Evolutionary conservation across 2,113 vertebrate genomes (phyloP), one percentile per base, ranked within the genome.

Genomic region (cat (Felis catus)): DNA sequence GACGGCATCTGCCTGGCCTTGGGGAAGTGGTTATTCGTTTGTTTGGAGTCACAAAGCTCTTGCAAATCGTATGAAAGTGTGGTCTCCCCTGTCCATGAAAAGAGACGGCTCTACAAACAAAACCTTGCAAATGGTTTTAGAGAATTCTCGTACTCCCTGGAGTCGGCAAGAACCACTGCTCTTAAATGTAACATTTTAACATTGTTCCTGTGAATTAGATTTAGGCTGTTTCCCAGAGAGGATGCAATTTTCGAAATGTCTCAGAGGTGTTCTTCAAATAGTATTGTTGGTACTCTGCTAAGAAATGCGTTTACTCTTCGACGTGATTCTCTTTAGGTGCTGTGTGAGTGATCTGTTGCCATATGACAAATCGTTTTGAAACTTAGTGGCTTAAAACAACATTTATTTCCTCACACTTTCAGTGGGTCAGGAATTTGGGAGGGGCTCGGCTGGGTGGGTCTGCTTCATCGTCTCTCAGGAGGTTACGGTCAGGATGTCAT

Each of bases 251-350:
- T 48, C 61, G 10, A 0, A 16, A 36, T 1, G 0, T 61, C 39
- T 18, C 4, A 1, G 41, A 27, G 53, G 9, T 29, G 18, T 21
- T 16, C 73, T 39, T 29, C 33, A 31, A 5, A 1, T 4, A 14
- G 4, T 16, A 14, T 18, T 16, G 4, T 3, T 14, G 41, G 68
- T 7, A 0, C 39, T 1, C 1, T 21, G 66, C 31, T 10, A 4
- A 70, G 87, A n/a, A 19, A 19, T 13, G 15, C 15, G 1, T 18
- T 53, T 51, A 3, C 33, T 41, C n/a, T 41, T 36, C 33, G 1
- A 0, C 21, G 25, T 58, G 14, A 10, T 61, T 71, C 41, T 5
- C 21, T 53, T 48, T 10, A 16, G 58, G 63, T 11, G 23, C 13
- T 48, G 5, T 36, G 0, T 74, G 45, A 1, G 5, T 31, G 29